Evolutionary conservation across 2,888 invertebrate genomes (phyloP).

Genomic region (Epiblema foenella): DNA sequence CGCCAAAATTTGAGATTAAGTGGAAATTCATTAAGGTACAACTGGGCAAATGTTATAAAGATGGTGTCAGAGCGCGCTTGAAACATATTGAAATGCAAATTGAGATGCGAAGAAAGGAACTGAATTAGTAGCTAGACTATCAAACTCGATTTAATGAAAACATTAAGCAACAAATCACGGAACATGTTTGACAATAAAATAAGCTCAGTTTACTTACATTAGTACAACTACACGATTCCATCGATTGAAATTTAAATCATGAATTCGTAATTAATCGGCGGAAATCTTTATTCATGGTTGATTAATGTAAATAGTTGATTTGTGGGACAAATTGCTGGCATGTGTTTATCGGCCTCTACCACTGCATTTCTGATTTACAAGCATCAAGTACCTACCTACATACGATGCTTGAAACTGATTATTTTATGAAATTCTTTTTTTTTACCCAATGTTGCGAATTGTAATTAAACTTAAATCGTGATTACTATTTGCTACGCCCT

Average conservation of each 20-base stretch:
- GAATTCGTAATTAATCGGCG: constrained; percentile 31
- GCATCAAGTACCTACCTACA: no score
- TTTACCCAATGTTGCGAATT: no score
- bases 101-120: neutral
- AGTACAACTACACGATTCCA: constrained; percentile 22
- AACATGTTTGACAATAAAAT: constrained; percentile 27
- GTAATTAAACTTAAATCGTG: no score
- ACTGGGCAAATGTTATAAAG: no score
- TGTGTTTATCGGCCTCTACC: constrained; percentile 15
- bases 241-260: constrained; percentile 35
- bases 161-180: constrained; percentile 23
- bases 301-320: constrained; percentile 38
- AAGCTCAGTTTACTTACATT: constrained; percentile 17
- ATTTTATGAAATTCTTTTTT: no score
- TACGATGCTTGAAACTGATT: no score
- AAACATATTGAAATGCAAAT: neutral
- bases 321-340: constrained; percentile 40
- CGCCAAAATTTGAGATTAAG: no score
- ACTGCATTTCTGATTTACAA: constrained; percentile 1
- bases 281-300: constrained; percentile 42
- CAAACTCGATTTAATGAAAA: neutral
- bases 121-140: neutral
- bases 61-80: neutral
- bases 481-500: no score
- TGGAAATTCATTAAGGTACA: no score